A percentile compares a stretch with the other conserved stretches of the same genome.
phyloP scores from a whole-genome alignment of 1,140 invertebrate species.

The Drosophila bocqueti region DNA sequence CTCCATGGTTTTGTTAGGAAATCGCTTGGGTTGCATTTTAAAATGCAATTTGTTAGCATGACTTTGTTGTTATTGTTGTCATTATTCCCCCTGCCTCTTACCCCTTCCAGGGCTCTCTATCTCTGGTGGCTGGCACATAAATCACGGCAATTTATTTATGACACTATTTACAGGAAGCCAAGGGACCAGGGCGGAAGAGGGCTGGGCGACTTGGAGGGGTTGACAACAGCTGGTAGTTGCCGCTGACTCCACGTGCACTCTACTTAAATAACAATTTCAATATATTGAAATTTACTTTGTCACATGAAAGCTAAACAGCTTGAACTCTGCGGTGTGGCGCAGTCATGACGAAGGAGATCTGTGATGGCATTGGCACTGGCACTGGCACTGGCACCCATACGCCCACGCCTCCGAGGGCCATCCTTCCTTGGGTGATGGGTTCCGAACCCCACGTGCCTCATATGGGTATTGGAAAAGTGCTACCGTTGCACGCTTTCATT shows the following conservation, averaged over 20 bases:
- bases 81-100: background rate
- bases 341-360: slow-evolving; percentile 59
- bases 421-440: slow-evolving; percentile 19
- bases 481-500: slow-evolving; percentile 78
- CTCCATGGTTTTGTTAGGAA: slow-evolving; percentile 66
- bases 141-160: slow-evolving; percentile 83
- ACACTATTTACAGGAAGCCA: slow-evolving; percentile 75
- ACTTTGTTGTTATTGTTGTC: slow-evolving; percentile 53
- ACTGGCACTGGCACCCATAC: slow-evolving; percentile 1
- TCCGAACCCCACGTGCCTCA: slow-evolving; percentile 1
- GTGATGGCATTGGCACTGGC: slow-evolving; percentile 11
- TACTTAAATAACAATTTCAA: slow-evolving; percentile 84
- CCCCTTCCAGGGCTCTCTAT: slow-evolving; percentile 10
- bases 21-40: slow-evolving; percentile 73
- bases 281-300: slow-evolving; percentile 84
- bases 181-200: background rate
- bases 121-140: slow-evolving; percentile 63
- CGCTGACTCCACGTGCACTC: slow-evolving; percentile 65
- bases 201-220: background rate
- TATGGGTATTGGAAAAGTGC: slow-evolving; percentile 74
- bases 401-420: background rate
- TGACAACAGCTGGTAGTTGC: slow-evolving; percentile 56
- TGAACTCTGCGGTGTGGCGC: slow-evolving; percentile 67
- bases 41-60: slow-evolving; percentile 70
- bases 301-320: slow-evolving; percentile 82